Evolutionary conservation across 2,113 vertebrate species (phyloP), one percentile per base, ranked within the genome.

Genomic region (Apistogramma diplotaenia): DNA sequence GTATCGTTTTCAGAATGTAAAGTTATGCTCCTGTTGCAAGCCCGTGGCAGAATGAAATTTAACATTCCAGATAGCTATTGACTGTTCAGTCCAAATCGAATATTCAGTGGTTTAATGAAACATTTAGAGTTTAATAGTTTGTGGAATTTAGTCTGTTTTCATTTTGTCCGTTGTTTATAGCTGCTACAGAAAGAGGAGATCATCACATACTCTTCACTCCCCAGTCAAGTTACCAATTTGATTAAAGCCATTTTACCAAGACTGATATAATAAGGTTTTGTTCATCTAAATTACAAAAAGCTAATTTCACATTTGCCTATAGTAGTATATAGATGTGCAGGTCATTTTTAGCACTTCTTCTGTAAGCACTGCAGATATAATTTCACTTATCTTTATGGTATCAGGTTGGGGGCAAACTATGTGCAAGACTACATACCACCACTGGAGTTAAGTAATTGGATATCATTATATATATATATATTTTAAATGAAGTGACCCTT

Each of bases 151-250:
- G 27, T 60, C 60, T 2, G 12, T 65, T 54, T 33, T 78, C n/a
- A 5, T 33, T 80, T 60, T 57, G 72, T 57, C 33, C 9, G 18
- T 43, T 74, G 21, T 61, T 23, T 27, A 46, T 80, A 75, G 61
- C 75, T 86, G 76, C 84, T 83, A 40, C 58, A 79, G 73, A 40
- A 81, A 83, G 56, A 82, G 73, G 53, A 56, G 78, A 81, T 75
- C 37, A 61, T 84, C 35, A 55, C 65, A 70, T 27, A 53, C 18
- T n/a, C 12, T 21, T 73, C 23, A 73, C 18, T 77, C 13, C 53
- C 37, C 55, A 29, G 54, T 67, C 33, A n/a, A 76, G 43, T 74
- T 21, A 31, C 4, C 27, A 71, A 49, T 43, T 77, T 58, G n/a
- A 81, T 76, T 43, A 74, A 74, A 75, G 40, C 49, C n/a, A 9